Evolutionary conservation across 2,113 vertebrate species (phyloP).

Genomic region (Lepus americanus): DNA sequence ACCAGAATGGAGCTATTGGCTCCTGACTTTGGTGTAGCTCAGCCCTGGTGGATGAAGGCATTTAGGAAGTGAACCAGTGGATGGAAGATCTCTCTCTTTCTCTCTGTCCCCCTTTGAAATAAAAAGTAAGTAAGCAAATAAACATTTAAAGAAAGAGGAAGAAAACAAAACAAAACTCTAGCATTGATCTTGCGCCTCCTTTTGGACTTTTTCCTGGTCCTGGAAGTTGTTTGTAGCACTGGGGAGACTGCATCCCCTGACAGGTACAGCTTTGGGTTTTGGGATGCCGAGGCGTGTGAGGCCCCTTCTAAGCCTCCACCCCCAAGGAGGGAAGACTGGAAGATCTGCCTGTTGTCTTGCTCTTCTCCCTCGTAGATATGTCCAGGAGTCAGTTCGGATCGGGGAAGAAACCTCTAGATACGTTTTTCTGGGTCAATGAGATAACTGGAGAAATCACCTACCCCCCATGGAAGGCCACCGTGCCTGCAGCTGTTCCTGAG

Average conservation of each 20-base stretch:
- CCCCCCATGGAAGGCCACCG: neutral
- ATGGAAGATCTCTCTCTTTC: no score
- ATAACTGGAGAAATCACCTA: constrained; percentile 65
- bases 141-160: no score
- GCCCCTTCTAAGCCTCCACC: neutral
- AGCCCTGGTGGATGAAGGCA: no score
- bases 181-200: neutral
- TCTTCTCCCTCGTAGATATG: constrained; percentile 56
- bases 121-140: no score
- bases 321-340: neutral
- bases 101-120: no score
- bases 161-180: neutral
- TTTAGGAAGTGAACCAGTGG: no score
- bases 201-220: neutral
- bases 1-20: no score
- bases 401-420: constrained; percentile 26
- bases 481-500: neutral
- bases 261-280: neutral
- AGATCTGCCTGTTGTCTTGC: neutral
- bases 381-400: constrained; percentile 18
- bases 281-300: neutral
- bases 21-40: no score
- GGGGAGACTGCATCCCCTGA: neutral
- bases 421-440: constrained; percentile 77
- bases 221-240: neutral